These are phyloP conservation scores for Emydura subglobosa DNA, from an alignment of 2,113 vertebrate species.

Conservation along the genomic window DNA sequence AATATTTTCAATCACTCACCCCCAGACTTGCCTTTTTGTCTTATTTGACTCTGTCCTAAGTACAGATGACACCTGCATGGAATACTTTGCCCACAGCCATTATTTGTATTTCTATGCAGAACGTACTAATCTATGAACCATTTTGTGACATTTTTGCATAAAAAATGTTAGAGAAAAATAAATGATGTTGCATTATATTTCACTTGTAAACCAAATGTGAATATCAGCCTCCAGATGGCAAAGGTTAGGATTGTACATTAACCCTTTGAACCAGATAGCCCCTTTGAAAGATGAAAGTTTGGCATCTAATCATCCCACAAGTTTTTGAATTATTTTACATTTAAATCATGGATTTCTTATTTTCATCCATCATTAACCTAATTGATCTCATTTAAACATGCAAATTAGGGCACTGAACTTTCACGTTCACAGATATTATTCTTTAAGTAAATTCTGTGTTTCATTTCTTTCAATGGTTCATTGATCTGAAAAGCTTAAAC, in stretches of 20 bases:
- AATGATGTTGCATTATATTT: slow-evolving; percentile 51
- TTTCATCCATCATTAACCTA: slow-evolving; percentile 78
- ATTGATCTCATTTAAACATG: slow-evolving; percentile 75
- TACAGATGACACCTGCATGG: background rate
- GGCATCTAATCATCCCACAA: slow-evolving; percentile 63
- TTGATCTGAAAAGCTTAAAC: slow-evolving; percentile 41
- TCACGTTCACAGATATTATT: slow-evolving; percentile 36
- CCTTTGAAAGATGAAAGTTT: slow-evolving; percentile 72
- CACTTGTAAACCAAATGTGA: slow-evolving; percentile 42
- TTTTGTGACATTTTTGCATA: background rate
- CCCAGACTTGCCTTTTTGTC: background rate
- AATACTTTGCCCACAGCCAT: background rate
- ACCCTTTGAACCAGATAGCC: slow-evolving; percentile 50
- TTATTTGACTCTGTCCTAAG: background rate
- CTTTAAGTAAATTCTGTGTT: slow-evolving; percentile 37
- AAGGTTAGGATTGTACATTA: slow-evolving; percentile 62
- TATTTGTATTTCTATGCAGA: background rate
- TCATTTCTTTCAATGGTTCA: slow-evolving; percentile 28
- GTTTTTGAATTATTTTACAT: slow-evolving; percentile 74
- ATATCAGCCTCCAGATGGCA: slow-evolving; percentile 43
- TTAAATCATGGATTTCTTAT: slow-evolving; percentile 72
- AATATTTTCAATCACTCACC: background rate
- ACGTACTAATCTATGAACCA: background rate
- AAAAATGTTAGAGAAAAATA: slow-evolving; percentile 35
- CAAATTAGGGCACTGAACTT: slow-evolving; percentile 61